Percentiles rank a stretch among this genome's conserved stretches.
These are phyloP conservation scores for Microcaecilia unicolor DNA, from an alignment of 2,797 vertebrate genomes.

Conservation along the genomic window DNA sequence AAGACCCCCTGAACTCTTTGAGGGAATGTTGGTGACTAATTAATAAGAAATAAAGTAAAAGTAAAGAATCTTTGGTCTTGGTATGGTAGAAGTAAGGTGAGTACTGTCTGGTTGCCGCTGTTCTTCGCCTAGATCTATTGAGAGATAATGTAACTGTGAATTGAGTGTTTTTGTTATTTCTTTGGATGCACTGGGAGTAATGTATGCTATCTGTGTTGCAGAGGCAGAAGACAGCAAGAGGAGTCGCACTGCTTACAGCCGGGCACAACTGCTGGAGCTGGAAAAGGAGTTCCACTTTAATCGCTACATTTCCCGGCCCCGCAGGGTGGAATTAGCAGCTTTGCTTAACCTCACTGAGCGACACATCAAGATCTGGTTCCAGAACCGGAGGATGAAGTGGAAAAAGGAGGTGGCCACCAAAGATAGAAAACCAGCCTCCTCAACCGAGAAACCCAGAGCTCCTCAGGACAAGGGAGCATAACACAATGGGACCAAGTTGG, in stretches of 20 bases:
- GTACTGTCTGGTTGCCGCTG: too few species aligned
- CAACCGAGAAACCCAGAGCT: not conserved
- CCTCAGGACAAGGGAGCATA: too few species aligned
- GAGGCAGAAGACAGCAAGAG: constrained; percentile 27
- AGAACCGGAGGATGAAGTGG: constrained; percentile 42
- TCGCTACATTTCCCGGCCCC: constrained; percentile 31
- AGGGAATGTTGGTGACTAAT: too few species aligned
- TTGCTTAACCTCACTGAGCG: constrained; percentile 35
- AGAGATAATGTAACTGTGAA: too few species aligned
- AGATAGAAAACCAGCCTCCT: not conserved
- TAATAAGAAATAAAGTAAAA: too few species aligned
- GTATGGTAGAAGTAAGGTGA: too few species aligned
- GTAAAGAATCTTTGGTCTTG: too few species aligned
- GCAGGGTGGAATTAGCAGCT: constrained; percentile 31
- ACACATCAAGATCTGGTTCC: constrained; percentile 44
- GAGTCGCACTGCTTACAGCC: constrained; percentile 28
- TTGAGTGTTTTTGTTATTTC: too few species aligned
- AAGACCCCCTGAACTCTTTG: too few species aligned
- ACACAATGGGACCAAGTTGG: too few species aligned
- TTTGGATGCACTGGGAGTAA: not conserved
- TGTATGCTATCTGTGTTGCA: not conserved
- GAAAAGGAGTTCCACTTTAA: constrained; percentile 40
- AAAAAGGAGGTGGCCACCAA: constrained; percentile 34
- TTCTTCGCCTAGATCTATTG: too few species aligned
- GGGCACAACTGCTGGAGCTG: constrained; percentile 30